Base-by-base conservation (phyloP, 2,888 invertebrate species). In the Agonopterix heracliana region DNA sequence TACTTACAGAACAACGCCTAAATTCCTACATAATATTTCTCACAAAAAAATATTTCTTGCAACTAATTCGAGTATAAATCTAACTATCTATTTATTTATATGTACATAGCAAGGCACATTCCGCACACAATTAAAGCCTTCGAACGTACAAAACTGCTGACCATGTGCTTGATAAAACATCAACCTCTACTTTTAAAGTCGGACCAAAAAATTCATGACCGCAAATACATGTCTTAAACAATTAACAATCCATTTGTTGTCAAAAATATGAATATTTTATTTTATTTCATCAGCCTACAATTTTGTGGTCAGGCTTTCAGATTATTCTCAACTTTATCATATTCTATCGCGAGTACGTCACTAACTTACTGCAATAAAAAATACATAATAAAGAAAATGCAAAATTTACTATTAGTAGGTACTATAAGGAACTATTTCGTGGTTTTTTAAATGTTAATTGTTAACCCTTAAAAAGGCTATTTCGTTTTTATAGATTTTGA, bases 81-180 rank as follows among this genome's bases (percentile, higher is more conserved):
- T 87, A 87, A 78, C 74, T 77, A 78, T 76, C 68, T 69, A 71
- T 71, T 60, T 63, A 57, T 68, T 69, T 71, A 71, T 82, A 84
- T 81, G 68, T 82, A 87, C 81, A 81, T 78, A 83, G 87, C 89
- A 89, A 89, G 89, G 89, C 89, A 89, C 89, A 89, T 88, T 89
- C 89, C 89, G 84, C 85, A 87, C 88, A 79, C 87, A 78, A 75
- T 81, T 81, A 81, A 85, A 85, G 83, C 85, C 86, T 71, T 76
- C 71, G 63, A 74, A 79, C 74, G 65, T 76, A 76, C 71, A 68
- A 72, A 72, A 77, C 73, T 74, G 74, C 71, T 68, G 83, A 81
- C 78, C 80, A 75, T 81, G 82, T 80, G 80, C 72, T 79, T 79
- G 80, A 81, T 80, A 82, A 75, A 78, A 84, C 83, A 84, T 81